Evolutionary conservation across 2,888 invertebrate species (phyloP).

Genomic region (Helicoverpa assulta): DNA sequence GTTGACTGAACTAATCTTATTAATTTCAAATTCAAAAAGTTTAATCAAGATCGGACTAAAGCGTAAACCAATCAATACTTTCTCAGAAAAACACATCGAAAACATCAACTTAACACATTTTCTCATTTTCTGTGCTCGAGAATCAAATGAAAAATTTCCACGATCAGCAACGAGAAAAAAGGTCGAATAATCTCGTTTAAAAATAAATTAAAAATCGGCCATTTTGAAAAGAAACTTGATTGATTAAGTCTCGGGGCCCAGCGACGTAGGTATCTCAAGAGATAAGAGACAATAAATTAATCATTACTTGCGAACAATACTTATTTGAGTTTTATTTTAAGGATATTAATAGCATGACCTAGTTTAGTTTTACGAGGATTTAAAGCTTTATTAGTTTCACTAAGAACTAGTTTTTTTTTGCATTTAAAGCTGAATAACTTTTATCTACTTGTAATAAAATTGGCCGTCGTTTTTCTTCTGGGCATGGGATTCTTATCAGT

Average conservation of each 20-base stretch:
- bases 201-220: conserved; percentile 38
- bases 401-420: too few species aligned
- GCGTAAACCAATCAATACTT: neutral
- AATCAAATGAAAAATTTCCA: neutral
- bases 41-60: neutral
- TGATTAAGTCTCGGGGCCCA: conserved; percentile 35
- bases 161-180: neutral
- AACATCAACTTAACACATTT: too few species aligned
- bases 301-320: too few species aligned
- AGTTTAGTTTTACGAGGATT: neutral
- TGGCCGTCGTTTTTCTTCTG: too few species aligned
- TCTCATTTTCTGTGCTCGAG: too few species aligned
- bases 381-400: too few species aligned
- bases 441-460: too few species aligned
- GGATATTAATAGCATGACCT: neutral
- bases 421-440: too few species aligned
- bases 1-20: too few species aligned
- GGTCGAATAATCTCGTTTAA: conserved; percentile 2
- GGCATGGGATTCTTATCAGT: too few species aligned
- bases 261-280: neutral
- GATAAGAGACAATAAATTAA: too few species aligned
- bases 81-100: neutral
- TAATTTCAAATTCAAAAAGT: neutral
- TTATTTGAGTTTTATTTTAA: too few species aligned
- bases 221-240: conserved; percentile 29